Percentiles rank a stretch among this genome's conserved stretches.
These are phyloP conservation scores for Lysandra coridon DNA, from an alignment of 2,888 invertebrate genomes.

Conservation along the genomic window DNA sequence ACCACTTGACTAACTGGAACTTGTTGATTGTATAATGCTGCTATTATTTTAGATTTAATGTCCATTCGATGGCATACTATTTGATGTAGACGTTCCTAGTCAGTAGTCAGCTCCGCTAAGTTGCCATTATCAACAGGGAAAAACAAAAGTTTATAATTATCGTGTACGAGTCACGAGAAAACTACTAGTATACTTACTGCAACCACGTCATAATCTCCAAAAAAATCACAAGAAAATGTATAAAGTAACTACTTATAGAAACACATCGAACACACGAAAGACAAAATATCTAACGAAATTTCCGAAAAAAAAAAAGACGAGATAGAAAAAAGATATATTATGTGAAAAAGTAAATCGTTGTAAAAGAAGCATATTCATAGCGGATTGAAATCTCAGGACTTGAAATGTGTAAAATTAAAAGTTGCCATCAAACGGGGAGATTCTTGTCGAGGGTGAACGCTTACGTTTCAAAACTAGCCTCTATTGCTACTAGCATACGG, in stretches of 20 bases:
- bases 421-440: conserved; percentile 34
- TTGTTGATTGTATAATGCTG: conserved; percentile 28
- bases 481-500: conserved; percentile 13
- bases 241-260: neutral
- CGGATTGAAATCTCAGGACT: conserved; percentile 42
- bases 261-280: no score
- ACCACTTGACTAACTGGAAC: conserved; percentile 36
- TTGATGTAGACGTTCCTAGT: neutral
- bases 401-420: conserved; percentile 43
- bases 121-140: neutral
- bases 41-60: conserved; percentile 22
- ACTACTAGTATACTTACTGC: no score
- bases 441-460: conserved; percentile 31
- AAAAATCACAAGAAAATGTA: no score
- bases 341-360: neutral
- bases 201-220: no score
- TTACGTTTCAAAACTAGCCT: conserved; percentile 20
- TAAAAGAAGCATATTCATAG: conserved; percentile 37
- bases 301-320: neutral
- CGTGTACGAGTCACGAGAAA: no score
- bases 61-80: neutral
- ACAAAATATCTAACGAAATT: neutral
- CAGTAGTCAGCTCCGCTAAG: neutral
- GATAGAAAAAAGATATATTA: neutral
- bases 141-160: neutral